Evolutionary conservation across 2,888 invertebrate genomes (phyloP).

Genomic region (Agrochola lota): DNA sequence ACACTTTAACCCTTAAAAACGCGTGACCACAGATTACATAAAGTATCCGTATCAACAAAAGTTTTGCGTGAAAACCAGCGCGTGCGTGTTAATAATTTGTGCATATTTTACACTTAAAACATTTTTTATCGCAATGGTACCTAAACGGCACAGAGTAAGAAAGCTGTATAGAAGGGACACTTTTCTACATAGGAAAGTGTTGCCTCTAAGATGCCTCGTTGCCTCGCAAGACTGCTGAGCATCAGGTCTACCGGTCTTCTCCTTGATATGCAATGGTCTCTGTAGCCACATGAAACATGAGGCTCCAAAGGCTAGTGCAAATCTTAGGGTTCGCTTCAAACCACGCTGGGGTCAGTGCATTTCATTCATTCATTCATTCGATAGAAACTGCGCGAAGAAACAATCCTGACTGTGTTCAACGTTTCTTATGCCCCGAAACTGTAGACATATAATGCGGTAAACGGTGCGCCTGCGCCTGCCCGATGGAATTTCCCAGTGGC

Average conservation of each 20-base stretch:
- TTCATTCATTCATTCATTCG: no score
- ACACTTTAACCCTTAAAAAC: conserved; percentile 56
- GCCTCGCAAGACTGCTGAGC: not conserved
- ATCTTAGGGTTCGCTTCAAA: no score
- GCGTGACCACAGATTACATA: conserved; percentile 65
- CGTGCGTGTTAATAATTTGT: conserved; percentile 80
- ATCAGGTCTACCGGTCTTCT: not conserved
- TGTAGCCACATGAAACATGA: no score
- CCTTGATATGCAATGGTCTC: no score
- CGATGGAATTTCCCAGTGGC: no score
- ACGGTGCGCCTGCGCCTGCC: no score
- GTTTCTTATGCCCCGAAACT: not conserved
- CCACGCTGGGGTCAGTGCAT: no score
- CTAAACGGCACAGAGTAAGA: conserved; percentile 18
- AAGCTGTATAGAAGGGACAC: not conserved
- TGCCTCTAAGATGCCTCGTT: not conserved
- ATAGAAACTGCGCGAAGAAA: no score
- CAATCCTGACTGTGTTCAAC: not conserved
- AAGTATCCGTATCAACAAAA: conserved; percentile 66
- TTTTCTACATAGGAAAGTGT: not conserved
- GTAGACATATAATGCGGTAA: no score
- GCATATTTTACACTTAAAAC: conserved; percentile 78
- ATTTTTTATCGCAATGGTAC: conserved; percentile 71
- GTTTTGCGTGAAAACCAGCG: conserved; percentile 71
- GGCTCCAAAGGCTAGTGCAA: no score